These are phyloP conservation scores for Fulmarus glacialis DNA, from an alignment of 2,113 vertebrate genomes.

Conservation along the genomic window DNA sequence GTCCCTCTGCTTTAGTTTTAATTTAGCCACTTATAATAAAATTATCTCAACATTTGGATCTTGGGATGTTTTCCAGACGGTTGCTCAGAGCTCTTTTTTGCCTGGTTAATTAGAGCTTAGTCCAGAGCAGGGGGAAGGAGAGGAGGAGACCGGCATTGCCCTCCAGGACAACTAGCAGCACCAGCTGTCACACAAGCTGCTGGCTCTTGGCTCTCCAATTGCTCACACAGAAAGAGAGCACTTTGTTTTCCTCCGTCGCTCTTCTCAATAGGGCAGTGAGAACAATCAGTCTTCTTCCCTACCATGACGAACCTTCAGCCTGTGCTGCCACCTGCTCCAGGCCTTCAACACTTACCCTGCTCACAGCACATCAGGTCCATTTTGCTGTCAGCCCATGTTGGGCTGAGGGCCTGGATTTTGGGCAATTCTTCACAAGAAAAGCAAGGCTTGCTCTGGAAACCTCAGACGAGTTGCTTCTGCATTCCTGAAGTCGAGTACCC, in stretches of 20 bases:
- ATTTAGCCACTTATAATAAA: constrained; percentile 38
- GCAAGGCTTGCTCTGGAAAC: not conserved
- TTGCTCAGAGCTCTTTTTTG: not conserved
- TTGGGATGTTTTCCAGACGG: constrained; percentile 25
- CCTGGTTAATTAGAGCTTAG: constrained; percentile 13
- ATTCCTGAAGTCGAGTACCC: not conserved
- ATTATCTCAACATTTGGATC: not conserved
- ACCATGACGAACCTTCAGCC: not conserved
- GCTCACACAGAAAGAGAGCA: not conserved
- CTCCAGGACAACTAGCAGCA: constrained; percentile 42
- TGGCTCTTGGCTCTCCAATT: not conserved
- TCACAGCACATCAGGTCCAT: not conserved
- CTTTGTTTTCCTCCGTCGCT: not conserved
- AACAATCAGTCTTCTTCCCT: not conserved
- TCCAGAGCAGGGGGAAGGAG: not conserved
- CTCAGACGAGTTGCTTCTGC: not conserved
- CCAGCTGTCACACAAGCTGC: constrained; percentile 63
- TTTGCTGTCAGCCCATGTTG: not conserved
- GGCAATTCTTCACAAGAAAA: not conserved
- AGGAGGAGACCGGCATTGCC: not conserved
- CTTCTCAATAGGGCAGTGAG: not conserved
- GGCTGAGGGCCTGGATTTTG: not conserved
- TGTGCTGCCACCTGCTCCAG: not conserved
- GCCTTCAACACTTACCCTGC: not conserved
- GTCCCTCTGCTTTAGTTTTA: constrained; percentile 18